Conservation (phyloP, 2,888 invertebrate genomes). For the Dicranocentrus wangi region DNA sequence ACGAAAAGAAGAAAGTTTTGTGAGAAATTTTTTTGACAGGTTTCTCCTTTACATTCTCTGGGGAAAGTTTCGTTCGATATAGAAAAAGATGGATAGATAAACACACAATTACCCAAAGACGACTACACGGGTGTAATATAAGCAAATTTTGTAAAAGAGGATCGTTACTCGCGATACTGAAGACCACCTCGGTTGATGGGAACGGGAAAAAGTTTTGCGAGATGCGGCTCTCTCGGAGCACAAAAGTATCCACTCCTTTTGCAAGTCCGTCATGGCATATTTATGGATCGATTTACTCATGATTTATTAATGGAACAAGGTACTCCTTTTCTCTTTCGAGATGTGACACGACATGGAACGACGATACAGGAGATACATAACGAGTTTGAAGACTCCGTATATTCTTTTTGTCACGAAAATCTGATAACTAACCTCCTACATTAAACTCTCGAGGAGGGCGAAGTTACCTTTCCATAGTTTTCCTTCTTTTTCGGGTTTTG, state of each 20-base stretch:
- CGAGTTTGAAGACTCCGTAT: conserved; percentile 9
- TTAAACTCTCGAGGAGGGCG: conserved; percentile 11
- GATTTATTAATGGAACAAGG: conserved; percentile 73
- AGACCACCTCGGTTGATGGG: no score
- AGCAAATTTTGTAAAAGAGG: conserved; percentile 16
- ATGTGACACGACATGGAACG: neutral
- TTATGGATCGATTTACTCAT: conserved; percentile 72
- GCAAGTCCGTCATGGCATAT: conserved; percentile 9
- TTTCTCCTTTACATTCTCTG: neutral
- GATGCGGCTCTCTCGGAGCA: neutral
- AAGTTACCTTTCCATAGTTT: conserved; percentile 17
- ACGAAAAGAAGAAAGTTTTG: conserved; percentile 24
- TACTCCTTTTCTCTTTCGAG: conserved; percentile 36
- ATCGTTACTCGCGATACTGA: no score
- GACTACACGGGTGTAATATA: conserved; percentile 2
- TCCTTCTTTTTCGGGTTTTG: neutral
- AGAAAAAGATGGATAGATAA: conserved; percentile 24
- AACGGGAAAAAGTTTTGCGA: neutral
- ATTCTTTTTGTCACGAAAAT: conserved; percentile 70
- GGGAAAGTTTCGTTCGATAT: conserved; percentile 23
- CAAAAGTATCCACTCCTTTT: no score
- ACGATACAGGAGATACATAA: conserved; percentile 10
- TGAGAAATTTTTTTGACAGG: conserved; percentile 12
- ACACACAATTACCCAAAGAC: conserved; percentile 18
- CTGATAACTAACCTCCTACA: conserved; percentile 72